These are phyloP conservation scores for Nasonovia ribisnigri DNA, from an alignment of 2,888 invertebrate genomes.

Conservation along the genomic window DNA sequence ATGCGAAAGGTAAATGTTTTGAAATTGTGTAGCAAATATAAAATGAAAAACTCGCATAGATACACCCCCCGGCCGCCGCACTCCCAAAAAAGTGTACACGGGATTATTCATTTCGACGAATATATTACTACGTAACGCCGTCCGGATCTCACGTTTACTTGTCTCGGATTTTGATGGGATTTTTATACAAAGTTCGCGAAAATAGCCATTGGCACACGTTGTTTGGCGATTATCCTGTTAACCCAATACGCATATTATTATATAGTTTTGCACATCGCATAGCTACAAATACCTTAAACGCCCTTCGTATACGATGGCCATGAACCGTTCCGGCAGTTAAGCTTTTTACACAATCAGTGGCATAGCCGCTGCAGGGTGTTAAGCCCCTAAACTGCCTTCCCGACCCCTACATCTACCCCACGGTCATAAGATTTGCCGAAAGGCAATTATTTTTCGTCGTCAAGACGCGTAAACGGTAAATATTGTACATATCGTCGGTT, in stretches of 20 bases:
- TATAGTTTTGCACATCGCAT: not conserved
- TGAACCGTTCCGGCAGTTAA: not conserved
- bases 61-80: not conserved
- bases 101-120: not conserved
- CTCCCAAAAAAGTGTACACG: not conserved
- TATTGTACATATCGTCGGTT: not conserved
- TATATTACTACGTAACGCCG: not conserved
- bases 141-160: not conserved
- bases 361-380: not conserved
- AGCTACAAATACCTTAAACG: not conserved
- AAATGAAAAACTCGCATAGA: not conserved
- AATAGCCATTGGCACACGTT: not conserved
- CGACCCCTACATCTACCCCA: not conserved
- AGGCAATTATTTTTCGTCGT: not conserved
- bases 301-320: not conserved
- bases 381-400: not conserved
- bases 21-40: not conserved
- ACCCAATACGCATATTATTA: not conserved
- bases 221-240: not conserved
- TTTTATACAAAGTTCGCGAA: not conserved
- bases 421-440: not conserved
- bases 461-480: not conserved
- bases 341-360: not conserved
- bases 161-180: not conserved
- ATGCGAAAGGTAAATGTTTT: not conserved